phyloP scores from a whole-genome alignment of 2,888 invertebrate species.

The Volucella bombylans region DNA sequence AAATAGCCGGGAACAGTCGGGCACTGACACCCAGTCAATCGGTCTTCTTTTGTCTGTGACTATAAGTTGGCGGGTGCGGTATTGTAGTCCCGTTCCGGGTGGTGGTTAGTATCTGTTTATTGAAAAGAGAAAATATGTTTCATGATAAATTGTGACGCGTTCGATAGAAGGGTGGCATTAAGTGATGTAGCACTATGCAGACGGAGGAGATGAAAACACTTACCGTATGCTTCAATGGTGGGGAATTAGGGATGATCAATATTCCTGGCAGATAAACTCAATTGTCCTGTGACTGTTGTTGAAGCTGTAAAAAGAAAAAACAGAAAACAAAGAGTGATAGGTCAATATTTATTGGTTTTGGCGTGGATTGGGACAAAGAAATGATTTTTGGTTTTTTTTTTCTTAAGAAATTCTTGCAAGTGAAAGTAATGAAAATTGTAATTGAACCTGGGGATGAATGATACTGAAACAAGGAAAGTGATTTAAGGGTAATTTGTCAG shows the following conservation, averaged over 20 bases:
- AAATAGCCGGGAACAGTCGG: not conserved
- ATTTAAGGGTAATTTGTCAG: too few relatives aligned
- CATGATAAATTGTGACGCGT: conserved; percentile 33
- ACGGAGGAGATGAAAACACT: conserved; percentile 26
- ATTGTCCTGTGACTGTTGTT: conserved; percentile 9
- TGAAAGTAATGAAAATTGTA: conserved; percentile 8
- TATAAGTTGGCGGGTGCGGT: not conserved
- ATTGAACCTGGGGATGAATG: not conserved
- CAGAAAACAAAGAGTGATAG: conserved; percentile 12
- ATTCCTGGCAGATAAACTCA: conserved; percentile 5
- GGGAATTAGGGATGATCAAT: conserved; percentile 44
- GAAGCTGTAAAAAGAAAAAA: conserved; percentile 38
- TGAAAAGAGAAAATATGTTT: conserved; percentile 47
- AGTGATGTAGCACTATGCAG: conserved; percentile 45
- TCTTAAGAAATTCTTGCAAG: not conserved
- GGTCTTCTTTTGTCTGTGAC: conserved; percentile 31
- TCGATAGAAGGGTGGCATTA: not conserved
- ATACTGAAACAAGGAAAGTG: too few relatives aligned
- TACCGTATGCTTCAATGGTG: conserved; percentile 49
- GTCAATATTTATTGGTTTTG: conserved; percentile 40
- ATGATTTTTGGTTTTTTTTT: not conserved
- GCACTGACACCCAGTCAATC: conserved; percentile 46
- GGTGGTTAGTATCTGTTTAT: conserved; percentile 51
- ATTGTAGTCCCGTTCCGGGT: not conserved
- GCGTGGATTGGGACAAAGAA: not conserved